A percentile compares a stretch with the other conserved stretches of the same genome.
phyloP scores from a whole-genome alignment of 2,797 vertebrate species.

The Chelon auratus region DNA sequence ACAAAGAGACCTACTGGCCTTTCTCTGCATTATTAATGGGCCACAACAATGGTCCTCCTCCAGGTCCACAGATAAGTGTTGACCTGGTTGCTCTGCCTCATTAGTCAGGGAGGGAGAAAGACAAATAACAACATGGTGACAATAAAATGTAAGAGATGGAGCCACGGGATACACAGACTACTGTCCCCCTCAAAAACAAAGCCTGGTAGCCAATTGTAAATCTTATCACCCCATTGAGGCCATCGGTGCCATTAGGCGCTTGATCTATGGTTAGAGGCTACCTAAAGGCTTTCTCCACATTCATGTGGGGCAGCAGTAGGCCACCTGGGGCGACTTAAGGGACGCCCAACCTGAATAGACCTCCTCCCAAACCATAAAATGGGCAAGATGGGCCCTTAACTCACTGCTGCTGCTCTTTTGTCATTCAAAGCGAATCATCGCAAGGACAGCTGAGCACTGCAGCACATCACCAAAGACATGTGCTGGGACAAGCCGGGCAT shows the following conservation, averaged over 20 bases:
- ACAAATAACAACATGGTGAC: constrained; percentile 68
- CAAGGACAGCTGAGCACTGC: constrained; percentile 53
- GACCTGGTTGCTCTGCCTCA: constrained; percentile 66
- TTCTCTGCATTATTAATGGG: constrained; percentile 80
- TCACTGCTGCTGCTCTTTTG: constrained; percentile 74
- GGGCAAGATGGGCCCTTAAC: constrained; percentile 69
- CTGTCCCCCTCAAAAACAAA: constrained; percentile 66
- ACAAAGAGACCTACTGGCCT: constrained; percentile 57
- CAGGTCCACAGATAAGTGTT: constrained; percentile 70
- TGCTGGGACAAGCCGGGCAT: constrained; percentile 2
- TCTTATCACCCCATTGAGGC: constrained; percentile 59
- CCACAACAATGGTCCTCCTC: constrained; percentile 70
- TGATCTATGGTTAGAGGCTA: constrained; percentile 69
- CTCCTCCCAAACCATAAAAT: constrained; percentile 59
- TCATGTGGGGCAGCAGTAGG: constrained; percentile 56
- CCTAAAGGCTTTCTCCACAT: constrained; percentile 45
- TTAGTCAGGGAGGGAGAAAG: constrained; percentile 70
- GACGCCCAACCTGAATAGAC: constrained; percentile 58
- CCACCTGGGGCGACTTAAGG: constrained; percentile 72
- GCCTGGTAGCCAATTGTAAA: constrained; percentile 58
- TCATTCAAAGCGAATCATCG: constrained; percentile 75
- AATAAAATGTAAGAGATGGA: constrained; percentile 73
- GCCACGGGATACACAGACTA: constrained; percentile 34
- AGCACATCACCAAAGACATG: constrained; percentile 19
- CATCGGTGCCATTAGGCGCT: constrained; percentile 58